Base-by-base conservation (phyloP, 35 echinoderm and acorn worm species). In the Heliocidaris erythrogramma region DNA sequence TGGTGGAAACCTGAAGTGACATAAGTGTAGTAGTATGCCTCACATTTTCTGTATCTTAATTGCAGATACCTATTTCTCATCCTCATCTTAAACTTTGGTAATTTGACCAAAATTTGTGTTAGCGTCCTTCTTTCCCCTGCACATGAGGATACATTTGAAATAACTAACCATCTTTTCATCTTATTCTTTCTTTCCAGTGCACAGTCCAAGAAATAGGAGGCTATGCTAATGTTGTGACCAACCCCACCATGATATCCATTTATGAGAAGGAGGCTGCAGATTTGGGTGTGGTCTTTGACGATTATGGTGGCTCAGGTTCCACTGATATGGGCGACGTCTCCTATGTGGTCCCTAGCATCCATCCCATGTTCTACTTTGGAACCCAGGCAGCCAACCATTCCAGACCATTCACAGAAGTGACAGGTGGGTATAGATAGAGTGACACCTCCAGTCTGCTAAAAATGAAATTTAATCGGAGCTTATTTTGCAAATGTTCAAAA, bases 281-380 rank as follows among this genome's bases (percentile, higher is more conserved):
- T 2, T 16, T 47, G 13, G 49, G 92, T 47, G 90, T 95, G 48
- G 94, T 52, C 30, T 65, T 95, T 71, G 87, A 69, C 6, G 84
- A 89, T 13, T 48, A 88, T 48, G 49, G 27, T 27, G 29, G 69
- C 13, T 31, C 90, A 17, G 97, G 97, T 17, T 97, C 97, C 17
- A 97, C 97, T 0, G 97, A 97, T 59, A 97, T 97, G 97, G 97
- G 97, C 11, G 96, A 97, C 35, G 97, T 97, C 5, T 96, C 97
- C 86, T 96, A 97, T 21, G 95, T 94, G 18, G 59, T 97, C 7
- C 97, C 97, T 27, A 96, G 97, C 56, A 96, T 97, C 16, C 97
- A 97, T 27, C 97, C 97, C n/a, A 95, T 93, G 94, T 97, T 97
- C 95, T 61, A 53, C 29, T 85, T 96, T n/a, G 86, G 65, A 11